A percentile compares a stretch with the other conserved stretches of the same genome.
phyloP scores from a whole-genome alignment of 2,888 invertebrate genomes.

The Drosophila subsilvestris region DNA sequence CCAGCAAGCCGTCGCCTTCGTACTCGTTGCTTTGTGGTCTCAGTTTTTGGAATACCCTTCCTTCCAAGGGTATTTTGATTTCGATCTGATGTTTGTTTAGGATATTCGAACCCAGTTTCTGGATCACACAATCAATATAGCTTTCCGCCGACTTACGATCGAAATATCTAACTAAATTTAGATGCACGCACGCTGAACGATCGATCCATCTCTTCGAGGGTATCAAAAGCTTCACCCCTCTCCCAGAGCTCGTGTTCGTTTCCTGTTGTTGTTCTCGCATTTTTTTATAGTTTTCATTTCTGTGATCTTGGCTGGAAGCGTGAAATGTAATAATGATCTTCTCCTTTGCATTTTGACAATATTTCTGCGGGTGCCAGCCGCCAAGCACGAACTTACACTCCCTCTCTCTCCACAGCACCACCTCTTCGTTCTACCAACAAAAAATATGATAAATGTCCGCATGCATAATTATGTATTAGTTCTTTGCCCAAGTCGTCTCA shows the following conservation, averaged over 20 bases:
- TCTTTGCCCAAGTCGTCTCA: slow-evolving; percentile 13
- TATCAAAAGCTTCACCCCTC: neutral
- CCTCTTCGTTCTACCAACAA: slow-evolving; percentile 5
- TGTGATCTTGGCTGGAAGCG: slow-evolving; percentile 63
- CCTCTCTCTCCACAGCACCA: neutral
- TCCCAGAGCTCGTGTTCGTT: neutral
- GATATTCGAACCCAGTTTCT: neutral
- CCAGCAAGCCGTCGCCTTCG: slow-evolving; percentile 53
- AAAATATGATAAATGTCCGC: slow-evolving; percentile 38
- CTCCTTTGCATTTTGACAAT: slow-evolving; percentile 76
- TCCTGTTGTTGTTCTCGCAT: neutral
- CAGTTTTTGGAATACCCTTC: slow-evolving; percentile 28
- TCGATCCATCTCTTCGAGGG: neutral
- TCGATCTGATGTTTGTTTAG: neutral
- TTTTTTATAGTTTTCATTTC: slow-evolving; percentile 41
- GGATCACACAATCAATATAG: neutral
- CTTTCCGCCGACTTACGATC: too few species aligned
- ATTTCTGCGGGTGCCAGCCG: slow-evolving; percentile 70
- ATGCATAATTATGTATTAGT: slow-evolving; percentile 34
- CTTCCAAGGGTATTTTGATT: neutral
- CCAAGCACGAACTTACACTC: slow-evolving; percentile 29
- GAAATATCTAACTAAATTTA: neutral
- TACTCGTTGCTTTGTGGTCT: slow-evolving; percentile 69
- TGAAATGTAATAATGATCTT: slow-evolving; percentile 75
- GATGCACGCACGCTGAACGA: neutral